Evolutionary conservation across 2,888 invertebrate species (phyloP), one percentile per base, ranked within the genome.

Genomic region (Marasmarcha lunaedactyla): DNA sequence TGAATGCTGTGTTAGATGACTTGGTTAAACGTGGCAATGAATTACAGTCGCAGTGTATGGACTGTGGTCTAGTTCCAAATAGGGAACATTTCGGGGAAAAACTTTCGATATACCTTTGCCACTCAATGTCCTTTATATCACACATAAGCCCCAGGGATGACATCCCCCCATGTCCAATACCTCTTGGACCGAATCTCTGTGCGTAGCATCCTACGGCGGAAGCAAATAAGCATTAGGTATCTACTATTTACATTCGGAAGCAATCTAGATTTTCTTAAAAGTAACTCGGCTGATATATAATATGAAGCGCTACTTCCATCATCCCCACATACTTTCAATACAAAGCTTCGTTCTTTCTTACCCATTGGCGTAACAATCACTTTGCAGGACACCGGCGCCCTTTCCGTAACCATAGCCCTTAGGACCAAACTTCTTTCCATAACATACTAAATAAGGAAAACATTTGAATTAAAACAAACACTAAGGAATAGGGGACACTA

Each of bases 361-460:
- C 93, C 92, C 92, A 84, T 90, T 90, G 73, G 90, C 88, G 84
- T 89, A 89, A 84, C 89, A 89, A 86, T 95, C 95, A 81, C 93
- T 93, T 86, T 95, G 94, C 66, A 95, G 87, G 57, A 94, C 94
- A 70, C 95, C 95, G 70, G 93, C 95, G 68, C 98, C 98, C 85
- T 95, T 94, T 63, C 98, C 98, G 83, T 95, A 97, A 64, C 97
- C 97, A 81, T 97, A 97, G 78, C 95, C 95, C 86, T 94, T 97
- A 63, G 97, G 97, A 62, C 98, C 98, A 85, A 94, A 97, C 87
- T 91, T 94, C 89, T 96, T 95, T 71, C 91, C 94, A 87, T 98
- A 97, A 89, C 98, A 98, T 67, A 93, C 93, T 94, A 78, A 42
- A 71, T 30, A 71, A 72, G 57, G 68, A 68, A 71, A 72, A 72